These are phyloP conservation scores for Aphrocallistes beatrix DNA, from an alignment of 37 sponge, comb jelly and placozoan species.

Conservation along the genomic window DNA sequence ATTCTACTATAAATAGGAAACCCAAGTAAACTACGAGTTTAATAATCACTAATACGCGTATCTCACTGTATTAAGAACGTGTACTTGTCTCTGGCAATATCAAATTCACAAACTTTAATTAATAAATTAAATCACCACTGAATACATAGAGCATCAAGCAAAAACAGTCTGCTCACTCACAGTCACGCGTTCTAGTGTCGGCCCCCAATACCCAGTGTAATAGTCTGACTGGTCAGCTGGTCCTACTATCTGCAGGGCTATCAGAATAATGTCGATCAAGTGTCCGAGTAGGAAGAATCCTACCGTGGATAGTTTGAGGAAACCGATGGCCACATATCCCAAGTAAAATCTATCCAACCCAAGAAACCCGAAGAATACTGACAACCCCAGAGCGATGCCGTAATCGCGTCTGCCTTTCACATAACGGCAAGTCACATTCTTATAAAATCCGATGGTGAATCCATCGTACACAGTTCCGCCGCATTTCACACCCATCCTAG, in stretches of 20 bases:
- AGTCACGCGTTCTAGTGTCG: constrained; percentile 26
- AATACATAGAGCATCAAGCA: no score
- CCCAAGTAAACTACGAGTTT: no score
- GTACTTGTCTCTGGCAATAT: no score
- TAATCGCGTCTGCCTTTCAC: constrained; percentile 50
- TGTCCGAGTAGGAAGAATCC: constrained; percentile 94
- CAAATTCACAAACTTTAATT: background rate
- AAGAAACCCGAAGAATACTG: constrained; percentile 89
- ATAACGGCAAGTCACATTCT: constrained; percentile 11
- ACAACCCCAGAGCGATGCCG: constrained; percentile 56
- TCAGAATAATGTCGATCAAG: constrained; percentile 82
- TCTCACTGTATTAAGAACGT: no score
- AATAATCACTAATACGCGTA: no score
- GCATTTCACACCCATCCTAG: background rate
- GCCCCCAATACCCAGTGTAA: constrained; percentile 68
- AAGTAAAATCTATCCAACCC: constrained; percentile 95
- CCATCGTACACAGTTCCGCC: background rate
- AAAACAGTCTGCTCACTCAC: background rate
- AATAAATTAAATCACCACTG: background rate
- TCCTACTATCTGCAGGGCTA: constrained; percentile 54
- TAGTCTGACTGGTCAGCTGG: constrained; percentile 85
- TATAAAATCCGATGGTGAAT: background rate
- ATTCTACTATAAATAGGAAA: no score
- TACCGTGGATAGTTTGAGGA: constrained; percentile 85
- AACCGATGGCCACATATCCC: constrained; percentile 85